Base-by-base conservation (phyloP, 2,113 vertebrate species). In the Tangachromis dhanisi region DNA sequence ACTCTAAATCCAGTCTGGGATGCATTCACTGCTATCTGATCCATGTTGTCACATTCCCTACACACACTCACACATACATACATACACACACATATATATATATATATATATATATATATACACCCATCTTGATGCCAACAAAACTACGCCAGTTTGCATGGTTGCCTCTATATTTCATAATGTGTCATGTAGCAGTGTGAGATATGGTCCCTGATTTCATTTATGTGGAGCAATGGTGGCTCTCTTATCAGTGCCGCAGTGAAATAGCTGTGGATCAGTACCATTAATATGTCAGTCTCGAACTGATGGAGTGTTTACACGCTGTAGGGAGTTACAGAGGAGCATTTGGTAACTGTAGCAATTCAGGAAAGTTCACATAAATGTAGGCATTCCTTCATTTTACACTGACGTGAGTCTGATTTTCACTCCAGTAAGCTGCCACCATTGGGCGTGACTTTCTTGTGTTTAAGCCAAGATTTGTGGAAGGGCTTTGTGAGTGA, bases 171-270 rank as follows among this genome's bases (percentile, higher is more conserved):
- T 95, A 91, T 95, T 95, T 95, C 92, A 95, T 90, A 92, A 90
- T 88, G 71, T 85, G 40, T 90, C 91, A 85, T 91, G 92, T 92
- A 90, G 54, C 85, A 79, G 61, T 81, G 88, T 94, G 90, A 90
- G 95, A 95, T 95, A 93, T 88, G 87, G 85, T 76, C 63, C 71
- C 89, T 87, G 95, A 92, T 96, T 94, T 93, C 89, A 93, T 95
- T 95, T 92, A 91, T 93, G 90, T 90, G 80, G 81, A 90, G 93
- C 91, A 85, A 85, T 90, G 87, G 88, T 80, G 66, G 84, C 79
- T 88, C 81, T 80, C 87, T 94, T 95, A 95, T 96, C 94, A 88
- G 84, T 49, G 45, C 79, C 4, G 7, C 13, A 89, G 89, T 93
- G 93, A 94, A 93, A 94, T 92, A 86, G 90, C 92, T 83, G 81